phyloP scores from a whole-genome alignment of 2,888 invertebrate genomes.

The Agrilus mali region DNA sequence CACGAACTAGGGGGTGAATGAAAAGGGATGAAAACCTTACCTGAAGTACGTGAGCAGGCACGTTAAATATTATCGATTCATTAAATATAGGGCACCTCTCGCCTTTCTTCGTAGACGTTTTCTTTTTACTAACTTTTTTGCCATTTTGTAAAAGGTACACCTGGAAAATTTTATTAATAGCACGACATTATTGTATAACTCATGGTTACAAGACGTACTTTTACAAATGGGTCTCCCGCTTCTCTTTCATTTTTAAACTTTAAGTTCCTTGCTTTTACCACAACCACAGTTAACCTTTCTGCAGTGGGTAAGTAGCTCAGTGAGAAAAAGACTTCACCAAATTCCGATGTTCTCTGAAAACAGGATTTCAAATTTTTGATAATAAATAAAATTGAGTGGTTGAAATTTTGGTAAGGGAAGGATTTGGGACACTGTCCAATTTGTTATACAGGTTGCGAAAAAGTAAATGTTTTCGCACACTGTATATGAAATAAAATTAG shows the following conservation, averaged over 20 bases:
- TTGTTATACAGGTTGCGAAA: no score
- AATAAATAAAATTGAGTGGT: no score
- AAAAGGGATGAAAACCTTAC: conserved; percentile 28
- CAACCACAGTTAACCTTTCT: conserved; percentile 62
- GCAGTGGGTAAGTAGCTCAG: conserved; percentile 72
- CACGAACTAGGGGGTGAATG: no score
- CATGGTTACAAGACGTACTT: conserved; percentile 36
- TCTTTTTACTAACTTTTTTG: conserved; percentile 71
- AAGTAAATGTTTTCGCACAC: no score
- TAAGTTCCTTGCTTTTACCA: conserved; percentile 65
- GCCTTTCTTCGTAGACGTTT: conserved; percentile 60
- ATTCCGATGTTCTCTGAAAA: conserved; percentile 47
- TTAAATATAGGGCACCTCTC: conserved; percentile 70
- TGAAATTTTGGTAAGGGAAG: no score
- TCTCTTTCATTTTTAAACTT: conserved; percentile 42
- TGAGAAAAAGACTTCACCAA: conserved; percentile 72
- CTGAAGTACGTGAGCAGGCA: conserved; percentile 58
- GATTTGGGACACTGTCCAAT: no score
- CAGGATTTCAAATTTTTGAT: neutral
- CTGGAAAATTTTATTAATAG: conserved; percentile 27
- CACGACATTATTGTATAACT: conserved; percentile 4
- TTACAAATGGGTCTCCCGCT: conserved; percentile 62
- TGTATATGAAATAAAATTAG: neutral
- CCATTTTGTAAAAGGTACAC: conserved; percentile 70
- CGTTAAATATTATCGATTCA: conserved; percentile 74